Conservation (phyloP, 2,113 vertebrate genomes). For the Sorex araneus region DNA sequence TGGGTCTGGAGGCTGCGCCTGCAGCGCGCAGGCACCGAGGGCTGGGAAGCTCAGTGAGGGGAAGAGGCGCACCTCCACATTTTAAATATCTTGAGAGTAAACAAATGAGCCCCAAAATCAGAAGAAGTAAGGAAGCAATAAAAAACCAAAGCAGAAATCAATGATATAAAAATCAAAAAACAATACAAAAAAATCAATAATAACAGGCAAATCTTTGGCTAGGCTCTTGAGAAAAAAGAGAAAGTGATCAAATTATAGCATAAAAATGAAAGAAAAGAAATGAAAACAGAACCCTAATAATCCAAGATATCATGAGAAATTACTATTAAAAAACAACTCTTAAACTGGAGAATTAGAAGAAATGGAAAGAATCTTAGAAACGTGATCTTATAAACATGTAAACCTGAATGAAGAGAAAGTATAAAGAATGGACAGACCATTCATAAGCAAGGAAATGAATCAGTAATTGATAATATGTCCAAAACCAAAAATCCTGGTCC, state of each 20-base stretch:
- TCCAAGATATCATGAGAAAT: no score
- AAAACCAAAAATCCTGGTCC: background rate
- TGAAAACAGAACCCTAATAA: background rate
- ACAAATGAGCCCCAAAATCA: background rate
- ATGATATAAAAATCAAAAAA: background rate
- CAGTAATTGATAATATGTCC: background rate
- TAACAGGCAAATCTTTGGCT: no score
- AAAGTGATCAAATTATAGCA: background rate
- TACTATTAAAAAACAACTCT: no score
- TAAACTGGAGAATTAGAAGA: no score
- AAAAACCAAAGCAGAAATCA: background rate
- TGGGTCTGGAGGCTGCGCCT: no score
- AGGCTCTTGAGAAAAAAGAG: background rate
- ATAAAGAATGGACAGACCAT: background rate
- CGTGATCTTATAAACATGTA: no score
- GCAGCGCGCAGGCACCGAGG: no score
- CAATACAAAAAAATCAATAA: background rate
- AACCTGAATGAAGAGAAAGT: background rate
- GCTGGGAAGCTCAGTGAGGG: no score
- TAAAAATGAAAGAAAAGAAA: background rate
- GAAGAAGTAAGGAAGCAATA: background rate
- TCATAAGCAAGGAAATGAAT: background rate
- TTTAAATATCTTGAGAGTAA: background rate
- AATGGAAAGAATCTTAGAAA: no score
- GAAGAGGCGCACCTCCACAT: no score